Evolutionary conservation across 37 sponge, comb jelly and placozoan species (phyloP), one percentile per base, ranked within the genome.

Genomic region (Halichondria panicea): DNA sequence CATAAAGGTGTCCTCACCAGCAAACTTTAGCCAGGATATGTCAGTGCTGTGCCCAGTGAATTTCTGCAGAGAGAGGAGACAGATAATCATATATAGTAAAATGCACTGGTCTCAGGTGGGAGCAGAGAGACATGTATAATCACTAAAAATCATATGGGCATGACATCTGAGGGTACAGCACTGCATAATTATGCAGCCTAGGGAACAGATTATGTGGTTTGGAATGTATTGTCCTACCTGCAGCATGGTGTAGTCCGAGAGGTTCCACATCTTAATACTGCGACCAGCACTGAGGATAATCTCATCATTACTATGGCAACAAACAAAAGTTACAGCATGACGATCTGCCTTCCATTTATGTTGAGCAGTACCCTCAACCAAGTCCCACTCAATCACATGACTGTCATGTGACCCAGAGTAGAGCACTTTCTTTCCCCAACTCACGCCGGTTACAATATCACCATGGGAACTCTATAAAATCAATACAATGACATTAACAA

Each of bases 301-400:
- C 13, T 36, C 52, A 11, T 67, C 53, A 50, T 81, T 40, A 11
- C 65, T 43, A 72, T 81, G 46, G 56, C 72, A 72, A 72, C 73
- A 72, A 4, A 81, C 52, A 81, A 73, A 72, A 22, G 46, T 19
- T n/a, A 72, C 74, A 54, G 57, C 65, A 30, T 40, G 45, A 27
- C 53, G 63, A 24, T 81, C 82, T 53, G 73, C 82, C 53, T 81
- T 72, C 82, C 82, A 81, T 31, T 72, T 81, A 22, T 59, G 27
- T 11, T 7, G 27, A 4, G 34, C 27, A 5, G 46, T 24, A 5
- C 78, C 65, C 12, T 40, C n/a, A 0, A 2, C 43, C 19, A 50
- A 13, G 19, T 54, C 35, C 78, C 78, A 78, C 11, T 50, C 67
- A 27, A 54, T 68, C 1, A 78, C 43, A n/a, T 39, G 55, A 11